A percentile compares a stretch with the other conserved stretches of the same genome.
phyloP scores from a whole-genome alignment of 2,113 vertebrate genomes.

The Synchiropus splendidus region DNA sequence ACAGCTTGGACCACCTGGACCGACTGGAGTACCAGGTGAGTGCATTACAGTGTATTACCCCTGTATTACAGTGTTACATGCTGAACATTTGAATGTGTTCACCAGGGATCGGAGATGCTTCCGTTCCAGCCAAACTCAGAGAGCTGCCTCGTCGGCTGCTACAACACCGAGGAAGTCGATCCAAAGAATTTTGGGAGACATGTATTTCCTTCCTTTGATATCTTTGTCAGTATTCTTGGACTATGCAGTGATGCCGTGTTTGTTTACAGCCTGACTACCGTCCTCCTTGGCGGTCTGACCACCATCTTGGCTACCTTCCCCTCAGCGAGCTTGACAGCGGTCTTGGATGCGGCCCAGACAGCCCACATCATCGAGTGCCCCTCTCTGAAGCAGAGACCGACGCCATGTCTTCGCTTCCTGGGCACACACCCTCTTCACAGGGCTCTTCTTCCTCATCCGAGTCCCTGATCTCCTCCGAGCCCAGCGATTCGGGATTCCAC shows the following conservation, averaged over 20 bases:
- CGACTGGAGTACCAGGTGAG: slow-evolving; percentile 51
- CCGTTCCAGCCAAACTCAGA: slow-evolving; percentile 49
- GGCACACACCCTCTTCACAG: slow-evolving; percentile 45
- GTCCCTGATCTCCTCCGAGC: slow-evolving; percentile 50
- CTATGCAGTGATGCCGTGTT: no score
- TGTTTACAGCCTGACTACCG: slow-evolving; percentile 32
- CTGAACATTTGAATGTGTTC: neutral
- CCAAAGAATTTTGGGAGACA: slow-evolving; percentile 31
- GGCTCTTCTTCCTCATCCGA: slow-evolving; percentile 40
- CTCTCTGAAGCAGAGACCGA: slow-evolving; percentile 52
- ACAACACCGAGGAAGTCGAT: slow-evolving; percentile 35
- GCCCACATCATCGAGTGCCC: slow-evolving; percentile 33
- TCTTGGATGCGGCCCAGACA: slow-evolving; percentile 42
- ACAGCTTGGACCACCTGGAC: slow-evolving; percentile 60
- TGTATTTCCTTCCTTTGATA: slow-evolving; percentile 16
- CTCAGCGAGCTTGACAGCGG: slow-evolving; percentile 53
- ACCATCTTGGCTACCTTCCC: slow-evolving; percentile 35
- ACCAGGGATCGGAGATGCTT: slow-evolving; percentile 39
- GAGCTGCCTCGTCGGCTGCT: slow-evolving; percentile 59
- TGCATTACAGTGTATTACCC: neutral
- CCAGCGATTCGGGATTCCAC: slow-evolving; percentile 57
- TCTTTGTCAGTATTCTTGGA: neutral
- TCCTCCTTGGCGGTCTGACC: slow-evolving; percentile 26
- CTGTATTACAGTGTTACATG: neutral
- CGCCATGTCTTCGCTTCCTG: slow-evolving; percentile 40